Base-by-base conservation (phyloP, 2,888 invertebrate species). In the Seira ritae region DNA sequence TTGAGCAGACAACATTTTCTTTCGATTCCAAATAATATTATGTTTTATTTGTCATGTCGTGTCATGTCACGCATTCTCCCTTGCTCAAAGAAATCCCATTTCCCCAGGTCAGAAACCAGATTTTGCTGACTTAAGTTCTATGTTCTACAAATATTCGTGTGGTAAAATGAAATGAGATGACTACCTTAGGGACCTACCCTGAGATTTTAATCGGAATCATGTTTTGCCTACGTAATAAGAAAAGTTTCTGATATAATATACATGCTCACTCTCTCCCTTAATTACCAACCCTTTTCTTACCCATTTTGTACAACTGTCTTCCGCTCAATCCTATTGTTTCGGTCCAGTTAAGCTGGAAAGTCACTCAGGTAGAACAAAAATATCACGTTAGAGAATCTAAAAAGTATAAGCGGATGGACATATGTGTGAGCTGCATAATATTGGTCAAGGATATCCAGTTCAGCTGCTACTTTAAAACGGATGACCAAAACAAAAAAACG, bases 391-490 rank as follows among this genome's bases (percentile, higher is more conserved):
- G 4, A 12, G 12, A 42, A 42, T 71, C 19, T 71, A 71, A 71
- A 72, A 62, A 62, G 12, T 42, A 8, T 8, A 42, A 17, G 4
- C 17, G 20, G 24, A 62, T 17, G 74, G 37, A 74, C 74, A 74
- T 10, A 31, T 31, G 42, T 42, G 42, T n/a, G n/a, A 12, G 42
- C 42, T n/a, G 6, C 42, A 65, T 42, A 72, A 73, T 73, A 24
- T 78, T 62, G 78, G 78, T 78, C 78, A 78, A 78, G 78, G 78
- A 78, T 78, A 71, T 78, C 78, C 71, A 78, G 62, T 71, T 70
- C 42, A 42, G 42, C 42, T 42, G 42, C 42, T 12, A 42, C 42
- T 42, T 42, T 4, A 42, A 42, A 42, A 42, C 6, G 42, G 12
- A 4, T 12, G 42, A 42, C 42, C 42, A 42, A 4, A 42, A 12